Percentiles rank a stretch among this genome's conserved stretches.
Conservation (phyloP, 2,797 vertebrate genomes). For the Sebastes umbrosus region DNA sequence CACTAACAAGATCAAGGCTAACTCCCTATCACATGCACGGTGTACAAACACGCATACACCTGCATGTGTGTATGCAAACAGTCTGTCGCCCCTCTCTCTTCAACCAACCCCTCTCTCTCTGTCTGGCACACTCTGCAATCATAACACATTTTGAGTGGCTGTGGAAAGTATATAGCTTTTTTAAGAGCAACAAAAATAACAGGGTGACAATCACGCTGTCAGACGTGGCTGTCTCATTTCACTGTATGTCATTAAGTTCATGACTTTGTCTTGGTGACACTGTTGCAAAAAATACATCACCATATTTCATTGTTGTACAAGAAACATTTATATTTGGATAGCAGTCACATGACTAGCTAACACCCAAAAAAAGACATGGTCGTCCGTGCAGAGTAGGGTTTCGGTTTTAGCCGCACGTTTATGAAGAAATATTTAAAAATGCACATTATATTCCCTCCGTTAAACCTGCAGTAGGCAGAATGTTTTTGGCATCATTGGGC, state of each 20-base stretch:
- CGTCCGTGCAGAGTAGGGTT: not conserved
- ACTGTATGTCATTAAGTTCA: constrained; percentile 70
- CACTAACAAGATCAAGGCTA: constrained; percentile 83
- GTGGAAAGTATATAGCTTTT: constrained; percentile 70
- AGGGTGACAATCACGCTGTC: constrained; percentile 63
- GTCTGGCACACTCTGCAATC: constrained; percentile 70
- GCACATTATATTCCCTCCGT: not conserved
- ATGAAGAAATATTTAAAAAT: not conserved
- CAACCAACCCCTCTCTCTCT: constrained; percentile 17
- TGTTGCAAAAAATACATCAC: constrained; percentile 29
- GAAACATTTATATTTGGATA: constrained; percentile 1
- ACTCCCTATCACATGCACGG: constrained; percentile 62
- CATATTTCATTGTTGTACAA: constrained; percentile 4
- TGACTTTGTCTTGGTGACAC: constrained; percentile 46
- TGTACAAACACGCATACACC: constrained; percentile 59
- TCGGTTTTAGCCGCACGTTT: not conserved
- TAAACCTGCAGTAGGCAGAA: not conserved
- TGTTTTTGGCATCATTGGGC: not conserved
- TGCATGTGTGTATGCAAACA: constrained; percentile 54
- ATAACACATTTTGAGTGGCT: constrained; percentile 76
- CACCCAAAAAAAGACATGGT: constrained; percentile 1
- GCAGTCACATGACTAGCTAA: not conserved
- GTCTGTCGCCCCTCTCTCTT: constrained; percentile 39
- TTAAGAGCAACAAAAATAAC: constrained; percentile 73
- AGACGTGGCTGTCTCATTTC: constrained; percentile 66